Conservation (phyloP, 2,888 invertebrate genomes). For the Dastarcus helophoroides region DNA sequence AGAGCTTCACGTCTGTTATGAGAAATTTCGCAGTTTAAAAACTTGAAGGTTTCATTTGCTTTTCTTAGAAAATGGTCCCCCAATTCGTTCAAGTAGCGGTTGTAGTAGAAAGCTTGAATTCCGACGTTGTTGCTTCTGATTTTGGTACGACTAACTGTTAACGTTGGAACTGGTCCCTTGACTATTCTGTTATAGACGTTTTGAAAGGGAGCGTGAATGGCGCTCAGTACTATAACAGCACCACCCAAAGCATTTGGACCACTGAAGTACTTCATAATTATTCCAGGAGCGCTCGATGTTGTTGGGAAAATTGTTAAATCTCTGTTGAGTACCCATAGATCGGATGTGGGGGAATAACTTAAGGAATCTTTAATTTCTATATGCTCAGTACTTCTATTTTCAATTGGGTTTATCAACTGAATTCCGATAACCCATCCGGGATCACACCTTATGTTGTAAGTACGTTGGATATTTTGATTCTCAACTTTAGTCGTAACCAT, state of each 20-base stretch:
- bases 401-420: constrained; percentile 82
- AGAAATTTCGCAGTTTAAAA: constrained; percentile 69
- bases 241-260: constrained; percentile 70
- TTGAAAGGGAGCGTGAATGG: constrained; percentile 61
- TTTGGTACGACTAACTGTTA: constrained; percentile 58
- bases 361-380: constrained; percentile 70
- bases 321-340: constrained; percentile 65
- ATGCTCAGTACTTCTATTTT: constrained; percentile 75
- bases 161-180: constrained; percentile 67
- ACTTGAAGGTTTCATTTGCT: constrained; percentile 75
- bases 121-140: constrained; percentile 75
- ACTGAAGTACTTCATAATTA: constrained; percentile 69
- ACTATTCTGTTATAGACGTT: constrained; percentile 62
- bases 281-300: constrained; percentile 71
- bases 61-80: constrained; percentile 79
- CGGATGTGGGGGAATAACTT: constrained; percentile 50
- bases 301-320: constrained; percentile 86
- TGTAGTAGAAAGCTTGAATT: constrained; percentile 75
- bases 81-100: constrained; percentile 72
- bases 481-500: constrained; percentile 59
- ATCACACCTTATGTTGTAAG: constrained; percentile 55
- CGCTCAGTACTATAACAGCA: constrained; percentile 65
- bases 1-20: constrained; percentile 73
- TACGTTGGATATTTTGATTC: constrained; percentile 44
- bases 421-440: constrained; percentile 81